Conservation (phyloP, 2,113 vertebrate species). For the Festucalex cinctus region DNA sequence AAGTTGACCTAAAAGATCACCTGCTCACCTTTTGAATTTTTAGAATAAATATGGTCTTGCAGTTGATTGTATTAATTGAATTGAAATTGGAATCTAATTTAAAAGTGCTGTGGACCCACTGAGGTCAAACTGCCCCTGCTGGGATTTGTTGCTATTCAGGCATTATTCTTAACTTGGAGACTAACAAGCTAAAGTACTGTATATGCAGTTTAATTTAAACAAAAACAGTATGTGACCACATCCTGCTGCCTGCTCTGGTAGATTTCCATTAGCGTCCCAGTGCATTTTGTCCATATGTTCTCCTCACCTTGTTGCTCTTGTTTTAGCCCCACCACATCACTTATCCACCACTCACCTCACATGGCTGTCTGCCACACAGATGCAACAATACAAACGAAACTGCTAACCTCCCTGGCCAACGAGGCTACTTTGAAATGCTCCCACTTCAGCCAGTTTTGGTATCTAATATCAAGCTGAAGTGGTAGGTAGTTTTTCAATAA, state of each 20-base stretch:
- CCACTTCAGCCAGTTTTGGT: not conserved
- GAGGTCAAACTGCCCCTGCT: no score
- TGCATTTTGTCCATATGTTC: not conserved
- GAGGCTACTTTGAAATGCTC: not conserved
- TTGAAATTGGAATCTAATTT: not conserved
- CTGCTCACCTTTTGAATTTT: not conserved
- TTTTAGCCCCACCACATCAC: not conserved
- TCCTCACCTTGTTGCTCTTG: not conserved
- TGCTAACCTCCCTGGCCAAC: not conserved
- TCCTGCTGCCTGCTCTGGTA: not conserved
- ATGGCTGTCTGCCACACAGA: not conserved
- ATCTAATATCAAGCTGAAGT: not conserved
- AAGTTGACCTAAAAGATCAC: not conserved
- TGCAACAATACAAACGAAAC: not conserved
- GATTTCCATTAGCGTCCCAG: not conserved
- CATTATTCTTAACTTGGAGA: no score
- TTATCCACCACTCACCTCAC: not conserved
- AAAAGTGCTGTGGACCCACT: not conserved
- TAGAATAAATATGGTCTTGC: not conserved
- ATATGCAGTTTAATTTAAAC: no score
- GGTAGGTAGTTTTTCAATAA: not conserved
- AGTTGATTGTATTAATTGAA: not conserved
- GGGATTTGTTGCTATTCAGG: no score
- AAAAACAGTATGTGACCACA: not conserved
- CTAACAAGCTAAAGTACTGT: no score